Conservation (phyloP, 2,797 vertebrate genomes). For the Gymnoscopelus microlampas region DNA sequence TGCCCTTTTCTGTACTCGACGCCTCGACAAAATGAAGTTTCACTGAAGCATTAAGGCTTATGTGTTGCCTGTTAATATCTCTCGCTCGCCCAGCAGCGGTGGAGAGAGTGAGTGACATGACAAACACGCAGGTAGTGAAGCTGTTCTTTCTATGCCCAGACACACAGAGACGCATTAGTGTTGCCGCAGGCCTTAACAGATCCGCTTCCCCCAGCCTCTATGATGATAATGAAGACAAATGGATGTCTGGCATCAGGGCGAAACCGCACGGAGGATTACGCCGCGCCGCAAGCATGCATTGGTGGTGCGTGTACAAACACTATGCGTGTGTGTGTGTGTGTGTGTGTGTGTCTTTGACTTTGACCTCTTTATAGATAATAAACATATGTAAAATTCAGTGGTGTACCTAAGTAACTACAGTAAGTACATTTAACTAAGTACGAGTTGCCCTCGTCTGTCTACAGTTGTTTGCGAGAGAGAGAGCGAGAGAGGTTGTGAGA, state of each 20-base stretch:
- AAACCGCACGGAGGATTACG: conserved; percentile 68
- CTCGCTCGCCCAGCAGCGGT: conserved; percentile 4
- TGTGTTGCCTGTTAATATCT: conserved; percentile 38
- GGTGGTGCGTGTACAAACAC: conserved; percentile 14
- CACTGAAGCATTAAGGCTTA: conserved; percentile 17
- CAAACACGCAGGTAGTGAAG: conserved; percentile 59
- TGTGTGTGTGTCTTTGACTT: background rate
- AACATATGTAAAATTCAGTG: no score
- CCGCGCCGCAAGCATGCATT: conserved; percentile 30
- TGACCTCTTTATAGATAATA: conserved; percentile 18
- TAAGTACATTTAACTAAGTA: no score
- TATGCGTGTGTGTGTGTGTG: conserved; percentile 16
- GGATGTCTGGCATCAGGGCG: conserved; percentile 59
- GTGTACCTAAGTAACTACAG: no score
- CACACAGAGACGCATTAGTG: conserved; percentile 59
- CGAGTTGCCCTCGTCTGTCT: no score
- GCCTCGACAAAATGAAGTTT: conserved; percentile 45
- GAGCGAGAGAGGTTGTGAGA: no score
- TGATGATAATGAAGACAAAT: conserved; percentile 78
- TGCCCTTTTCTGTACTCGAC: conserved; percentile 19
- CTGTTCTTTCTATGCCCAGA: conserved; percentile 51
- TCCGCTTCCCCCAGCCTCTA: conserved; percentile 61
- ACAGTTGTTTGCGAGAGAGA: no score
- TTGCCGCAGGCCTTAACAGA: conserved; percentile 63
- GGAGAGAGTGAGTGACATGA: conserved; percentile 50